phyloP scores from a whole-genome alignment of 2,113 vertebrate genomes.

The Loxodonta africana region DNA sequence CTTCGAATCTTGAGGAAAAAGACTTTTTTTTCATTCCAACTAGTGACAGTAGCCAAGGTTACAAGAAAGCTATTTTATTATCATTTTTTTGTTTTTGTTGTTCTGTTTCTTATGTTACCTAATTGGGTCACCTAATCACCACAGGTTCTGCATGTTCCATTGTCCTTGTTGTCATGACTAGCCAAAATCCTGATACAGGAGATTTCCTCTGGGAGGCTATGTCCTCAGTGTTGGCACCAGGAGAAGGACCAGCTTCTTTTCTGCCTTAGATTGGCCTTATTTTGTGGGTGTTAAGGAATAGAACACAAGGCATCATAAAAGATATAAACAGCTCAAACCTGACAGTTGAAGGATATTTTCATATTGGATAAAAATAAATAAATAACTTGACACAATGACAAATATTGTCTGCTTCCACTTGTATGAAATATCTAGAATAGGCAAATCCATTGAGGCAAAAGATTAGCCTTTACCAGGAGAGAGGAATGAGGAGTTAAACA shows the following conservation, averaged over 20 bases:
- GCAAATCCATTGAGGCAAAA: too few species aligned
- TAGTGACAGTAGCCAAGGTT: conserved; percentile 66
- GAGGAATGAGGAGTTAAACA: neutral
- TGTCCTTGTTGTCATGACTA: neutral
- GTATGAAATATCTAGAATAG: too few species aligned
- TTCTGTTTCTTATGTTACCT: neutral
- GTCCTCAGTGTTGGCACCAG: neutral
- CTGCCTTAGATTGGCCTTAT: neutral
- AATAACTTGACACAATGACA: too few species aligned
- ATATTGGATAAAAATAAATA: neutral
- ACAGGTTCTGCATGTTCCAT: accelerated
- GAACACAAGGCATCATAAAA: neutral
- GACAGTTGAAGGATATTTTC: neutral
- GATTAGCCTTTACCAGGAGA: neutral
- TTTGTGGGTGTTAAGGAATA: neutral
- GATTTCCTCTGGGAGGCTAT: too few species aligned
- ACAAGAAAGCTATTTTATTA: conserved; percentile 15
- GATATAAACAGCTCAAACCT: neutral
- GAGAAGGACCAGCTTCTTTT: neutral
- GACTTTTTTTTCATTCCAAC: conserved; percentile 32
- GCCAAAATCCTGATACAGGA: neutral
- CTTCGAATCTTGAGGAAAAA: too few species aligned
- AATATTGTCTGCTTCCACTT: too few species aligned
- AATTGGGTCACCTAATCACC: neutral
- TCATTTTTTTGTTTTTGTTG: neutral